Base-by-base conservation (phyloP, 2,113 vertebrate genomes). In the Osmerus eperlanus region DNA sequence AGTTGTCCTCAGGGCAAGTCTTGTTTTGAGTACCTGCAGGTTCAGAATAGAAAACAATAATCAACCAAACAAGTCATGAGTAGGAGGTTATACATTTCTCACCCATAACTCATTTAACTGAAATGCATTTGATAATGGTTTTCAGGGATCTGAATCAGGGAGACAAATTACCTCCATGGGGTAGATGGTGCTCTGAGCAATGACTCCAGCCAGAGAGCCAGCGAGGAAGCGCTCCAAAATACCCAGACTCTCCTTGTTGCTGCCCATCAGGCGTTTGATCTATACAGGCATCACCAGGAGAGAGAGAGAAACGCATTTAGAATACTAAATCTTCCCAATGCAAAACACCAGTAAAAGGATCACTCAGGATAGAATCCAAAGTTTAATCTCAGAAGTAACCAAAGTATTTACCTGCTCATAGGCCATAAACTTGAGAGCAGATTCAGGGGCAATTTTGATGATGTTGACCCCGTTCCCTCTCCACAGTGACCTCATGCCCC, bases 341-440 rank as follows among this genome's bases (percentile, higher is more conserved):
- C 15, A 18, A 56, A 56, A 56, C 11, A 2, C 55, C 41, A 47
- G 41, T 47, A 47, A 56, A 56, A 56, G 55, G 55, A 56, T 16
- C 15, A n/a, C 55, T 8, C n/a, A 56, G n/a, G 18, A 56, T 18
- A n/a, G n/a, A 18, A 56, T 56, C 15, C 15, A 56, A 56, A 56
- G 16, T 18, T 14, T 8, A 56, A 47, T 12, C n/a, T n/a, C 11
- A 18, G 61, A 15, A 47, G 32, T 36, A 36, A 36, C 32, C 1
- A 19, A 32, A 63, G 9, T 32, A 29, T 63, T 0, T 79, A 99
- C 97, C 94, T 99, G 96, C 72, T 99, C 97, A 0, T 99, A 99
- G 0, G 96, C 97, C 97, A 99, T 99, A 89, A 99, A 99, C 75
- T 99, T 99, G 65, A 99, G 95, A 29, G 97, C 97, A 0, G 97